Percentiles rank a stretch among this genome's conserved stretches.
Conservation (phyloP, 2,797 vertebrate genomes). For the Graptemys geographica region DNA sequence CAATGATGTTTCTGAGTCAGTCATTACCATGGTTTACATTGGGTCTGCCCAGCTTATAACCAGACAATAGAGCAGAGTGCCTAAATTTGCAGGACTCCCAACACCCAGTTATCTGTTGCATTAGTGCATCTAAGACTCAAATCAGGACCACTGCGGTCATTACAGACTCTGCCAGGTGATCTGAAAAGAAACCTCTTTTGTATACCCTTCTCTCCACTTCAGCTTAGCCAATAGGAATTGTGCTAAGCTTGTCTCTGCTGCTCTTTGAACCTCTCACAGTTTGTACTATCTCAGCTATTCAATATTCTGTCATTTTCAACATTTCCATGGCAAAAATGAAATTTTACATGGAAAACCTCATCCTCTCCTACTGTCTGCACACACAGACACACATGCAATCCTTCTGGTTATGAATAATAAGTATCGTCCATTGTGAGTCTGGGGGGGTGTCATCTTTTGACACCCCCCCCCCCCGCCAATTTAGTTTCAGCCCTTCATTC, state of each 20-base stretch:
- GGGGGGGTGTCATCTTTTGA: not conserved
- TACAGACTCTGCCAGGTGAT: not conserved
- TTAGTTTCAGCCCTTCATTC: accelerated
- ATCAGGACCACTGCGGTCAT: not conserved
- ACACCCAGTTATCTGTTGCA: not conserved
- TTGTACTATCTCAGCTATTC: not conserved
- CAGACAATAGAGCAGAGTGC: not conserved
- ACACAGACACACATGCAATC: not conserved
- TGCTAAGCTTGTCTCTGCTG: not conserved
- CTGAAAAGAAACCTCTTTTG: not conserved
- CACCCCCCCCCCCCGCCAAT: not conserved
- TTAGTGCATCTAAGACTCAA: not conserved
- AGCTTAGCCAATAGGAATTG: not conserved
- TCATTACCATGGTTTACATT: not conserved
- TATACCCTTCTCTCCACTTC: not conserved
- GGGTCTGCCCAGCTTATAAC: accelerated
- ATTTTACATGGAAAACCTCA: not conserved
- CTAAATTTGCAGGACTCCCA: not conserved
- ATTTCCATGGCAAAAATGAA: not conserved
- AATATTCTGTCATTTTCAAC: not conserved
- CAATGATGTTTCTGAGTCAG: accelerated
- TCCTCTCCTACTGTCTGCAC: not conserved
- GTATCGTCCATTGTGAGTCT: not conserved
- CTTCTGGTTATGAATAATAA: not conserved
- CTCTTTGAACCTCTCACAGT: not conserved